A percentile compares a stretch with the other conserved stretches of the same genome.
Conservation (phyloP, 64 coral and sea anemone species). For the Orbicella faveolata region DNA sequence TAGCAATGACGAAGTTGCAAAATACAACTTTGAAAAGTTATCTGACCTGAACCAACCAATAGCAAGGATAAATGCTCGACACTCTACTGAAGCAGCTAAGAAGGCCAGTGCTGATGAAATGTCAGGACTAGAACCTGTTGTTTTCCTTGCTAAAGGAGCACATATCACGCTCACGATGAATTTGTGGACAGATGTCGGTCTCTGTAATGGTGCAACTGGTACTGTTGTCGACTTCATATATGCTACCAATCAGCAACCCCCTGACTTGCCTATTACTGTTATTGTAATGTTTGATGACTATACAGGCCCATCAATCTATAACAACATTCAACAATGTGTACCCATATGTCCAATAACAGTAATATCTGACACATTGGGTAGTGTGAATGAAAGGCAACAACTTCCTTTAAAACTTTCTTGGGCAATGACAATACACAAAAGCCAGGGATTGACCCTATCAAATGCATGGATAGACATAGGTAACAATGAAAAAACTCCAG, state of each 20-base stretch:
- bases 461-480: too few relatives aligned
- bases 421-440: too few relatives aligned
- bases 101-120: slow-evolving; percentile 27
- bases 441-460: too few relatives aligned
- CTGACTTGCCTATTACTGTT: background rate
- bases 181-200: too few relatives aligned
- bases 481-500: too few relatives aligned
- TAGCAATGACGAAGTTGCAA: slow-evolving; percentile 18
- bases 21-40: background rate
- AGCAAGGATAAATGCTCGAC: slow-evolving; percentile 34
- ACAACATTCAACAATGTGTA: background rate
- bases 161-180: background rate
- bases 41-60: slow-evolving; percentile 35
- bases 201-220: too few relatives aligned
- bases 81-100: slow-evolving; percentile 17
- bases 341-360: background rate
- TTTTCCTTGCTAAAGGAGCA: slow-evolving; percentile 41
- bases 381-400: background rate
- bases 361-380: slow-evolving; percentile 11
- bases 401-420: too few relatives aligned
- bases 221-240: too few relatives aligned
- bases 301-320: background rate
- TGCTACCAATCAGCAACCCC: background rate
- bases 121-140: slow-evolving; percentile 26
- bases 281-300: background rate